A percentile compares a stretch with the other conserved stretches of the same genome.
phyloP scores from a whole-genome alignment of 2,113 vertebrate genomes.

The Brevimyrus niger region DNA sequence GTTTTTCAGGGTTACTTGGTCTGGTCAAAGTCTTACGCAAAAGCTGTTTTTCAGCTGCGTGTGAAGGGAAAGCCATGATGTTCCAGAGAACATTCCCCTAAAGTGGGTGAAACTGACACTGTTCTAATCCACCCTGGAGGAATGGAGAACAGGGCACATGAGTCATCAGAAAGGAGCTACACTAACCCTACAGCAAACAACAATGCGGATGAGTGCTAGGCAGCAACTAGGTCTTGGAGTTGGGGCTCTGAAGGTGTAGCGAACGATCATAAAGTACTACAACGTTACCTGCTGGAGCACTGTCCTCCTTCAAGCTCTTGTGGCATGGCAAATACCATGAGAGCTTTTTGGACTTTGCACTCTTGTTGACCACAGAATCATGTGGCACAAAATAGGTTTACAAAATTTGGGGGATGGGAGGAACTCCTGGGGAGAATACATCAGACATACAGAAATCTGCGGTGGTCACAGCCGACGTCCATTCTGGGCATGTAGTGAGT shows the following conservation, averaged over 20 bases:
- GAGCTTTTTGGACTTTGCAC: not conserved
- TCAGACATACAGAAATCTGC: not conserved
- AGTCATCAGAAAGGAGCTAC: not conserved
- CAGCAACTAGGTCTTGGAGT: not conserved
- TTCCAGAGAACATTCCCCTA: not conserved
- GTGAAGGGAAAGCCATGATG: not conserved
- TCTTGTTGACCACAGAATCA: not conserved
- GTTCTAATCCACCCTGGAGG: slow-evolving; percentile 34
- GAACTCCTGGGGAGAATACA: not conserved
- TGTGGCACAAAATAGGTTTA: not conserved
- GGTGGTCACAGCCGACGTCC: not conserved
- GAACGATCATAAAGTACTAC: not conserved
- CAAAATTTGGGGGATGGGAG: not conserved
- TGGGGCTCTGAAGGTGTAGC: not conserved
- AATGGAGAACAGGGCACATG: slow-evolving; percentile 15
- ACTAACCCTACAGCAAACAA: not conserved
- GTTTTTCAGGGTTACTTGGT: not conserved
- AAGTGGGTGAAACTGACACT: slow-evolving; percentile 24
- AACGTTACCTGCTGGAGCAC: not conserved
- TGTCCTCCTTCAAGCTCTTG: not conserved
- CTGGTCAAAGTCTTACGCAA: not conserved
- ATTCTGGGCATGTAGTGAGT: not conserved
- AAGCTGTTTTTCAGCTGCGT: not conserved
- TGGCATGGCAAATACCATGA: not conserved
- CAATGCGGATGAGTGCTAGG: not conserved